These are phyloP conservation scores for Macaca mulatta DNA, from an alignment of 2,113 vertebrate genomes.

Conservation along the genomic window DNA sequence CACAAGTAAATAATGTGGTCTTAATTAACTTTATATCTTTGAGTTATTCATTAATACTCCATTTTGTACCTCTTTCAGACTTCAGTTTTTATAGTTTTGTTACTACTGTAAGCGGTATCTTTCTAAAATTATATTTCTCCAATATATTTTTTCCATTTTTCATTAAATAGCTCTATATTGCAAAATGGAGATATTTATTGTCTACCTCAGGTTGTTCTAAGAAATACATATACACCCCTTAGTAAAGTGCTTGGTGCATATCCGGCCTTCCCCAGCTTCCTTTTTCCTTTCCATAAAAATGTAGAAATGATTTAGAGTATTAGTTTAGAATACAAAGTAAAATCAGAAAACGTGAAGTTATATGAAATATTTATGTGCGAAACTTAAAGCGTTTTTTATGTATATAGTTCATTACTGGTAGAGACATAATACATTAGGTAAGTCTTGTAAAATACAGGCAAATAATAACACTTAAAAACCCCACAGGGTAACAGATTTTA, in stretches of 20 bases:
- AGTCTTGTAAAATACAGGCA: not conserved
- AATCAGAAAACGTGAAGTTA: not conserved
- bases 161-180: too few species aligned
- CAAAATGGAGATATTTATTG: not conserved
- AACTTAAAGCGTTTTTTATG: not conserved
- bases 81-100: not conserved
- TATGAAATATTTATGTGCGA: not conserved
- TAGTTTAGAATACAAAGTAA: conserved; percentile 5
- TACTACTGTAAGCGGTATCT: not conserved
- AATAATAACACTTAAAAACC: conserved; percentile 16
- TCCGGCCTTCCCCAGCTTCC: not conserved
- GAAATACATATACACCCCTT: not conserved
- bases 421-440: not conserved
- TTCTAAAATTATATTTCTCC: not conserved
- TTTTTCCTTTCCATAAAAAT: not conserved
- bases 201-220: not conserved
- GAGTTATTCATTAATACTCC: not conserved
- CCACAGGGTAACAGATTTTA: not conserved
- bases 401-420: not conserved
- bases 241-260: not conserved
- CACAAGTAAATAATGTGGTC: not conserved
- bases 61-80: not conserved
- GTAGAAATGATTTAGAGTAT: not conserved
- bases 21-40: not conserved
- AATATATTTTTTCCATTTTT: too few species aligned